These are phyloP conservation scores for Tribolium castaneum DNA, from an alignment of 1,140 invertebrate species.

Conservation along the genomic window DNA sequence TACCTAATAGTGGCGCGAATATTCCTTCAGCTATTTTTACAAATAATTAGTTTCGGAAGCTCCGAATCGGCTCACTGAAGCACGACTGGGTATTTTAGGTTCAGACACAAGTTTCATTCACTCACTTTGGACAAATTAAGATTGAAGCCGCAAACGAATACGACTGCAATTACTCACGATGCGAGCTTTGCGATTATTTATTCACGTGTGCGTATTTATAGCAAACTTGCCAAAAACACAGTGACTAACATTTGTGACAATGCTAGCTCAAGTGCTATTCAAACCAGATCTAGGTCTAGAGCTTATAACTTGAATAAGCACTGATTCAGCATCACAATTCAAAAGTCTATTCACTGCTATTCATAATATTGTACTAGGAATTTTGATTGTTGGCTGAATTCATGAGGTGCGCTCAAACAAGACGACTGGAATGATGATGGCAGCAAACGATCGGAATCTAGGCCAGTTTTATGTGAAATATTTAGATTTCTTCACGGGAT, in stretches of 20 bases:
- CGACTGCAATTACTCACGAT: conserved; percentile 28
- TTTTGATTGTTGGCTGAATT: neutral
- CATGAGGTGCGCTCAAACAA: neutral
- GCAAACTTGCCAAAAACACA: neutral
- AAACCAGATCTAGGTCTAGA: neutral
- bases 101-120: conserved; percentile 22
- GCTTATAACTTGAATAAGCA: neutral
- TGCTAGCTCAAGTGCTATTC: neutral
- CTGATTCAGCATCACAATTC: neutral
- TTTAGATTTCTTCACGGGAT: neutral
- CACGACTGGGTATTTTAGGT: conserved; percentile 6
- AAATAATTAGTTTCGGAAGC: conserved; percentile 57
- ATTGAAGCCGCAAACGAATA: conserved; percentile 5
- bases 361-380: neutral
- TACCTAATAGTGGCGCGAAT: too few species aligned
- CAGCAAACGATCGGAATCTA: neutral
- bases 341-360: neutral
- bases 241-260: neutral
- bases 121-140: conserved; percentile 33
- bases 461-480: neutral
- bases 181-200: neutral
- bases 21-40: conserved; percentile 48
- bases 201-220: conserved; percentile 5
- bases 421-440: neutral
- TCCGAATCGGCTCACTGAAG: conserved; percentile 26